phyloP scores from a whole-genome alignment of 2,888 invertebrate species.

The Xestia ashworthii region DNA sequence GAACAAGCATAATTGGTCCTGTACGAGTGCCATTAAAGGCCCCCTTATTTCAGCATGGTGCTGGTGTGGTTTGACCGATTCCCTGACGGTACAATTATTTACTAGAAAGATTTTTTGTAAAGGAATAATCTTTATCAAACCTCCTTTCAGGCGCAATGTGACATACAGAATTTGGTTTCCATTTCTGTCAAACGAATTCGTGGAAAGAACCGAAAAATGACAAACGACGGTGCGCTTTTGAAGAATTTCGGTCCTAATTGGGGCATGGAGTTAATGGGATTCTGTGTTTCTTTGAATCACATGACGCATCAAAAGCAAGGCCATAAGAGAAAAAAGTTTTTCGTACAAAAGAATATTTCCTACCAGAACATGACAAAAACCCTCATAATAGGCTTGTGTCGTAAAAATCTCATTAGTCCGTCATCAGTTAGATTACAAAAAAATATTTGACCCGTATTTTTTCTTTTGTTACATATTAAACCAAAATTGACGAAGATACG shows the following conservation, averaged over 20 bases:
- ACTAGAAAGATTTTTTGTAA: neutral
- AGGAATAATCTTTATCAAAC: neutral
- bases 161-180: neutral
- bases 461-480: too few species aligned
- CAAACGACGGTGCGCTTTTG: constrained; percentile 26
- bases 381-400: too few species aligned
- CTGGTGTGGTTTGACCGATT: too few species aligned
- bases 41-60: too few species aligned
- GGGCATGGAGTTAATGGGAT: constrained; percentile 50
- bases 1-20: too few species aligned
- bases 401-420: too few species aligned
- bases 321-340: neutral
- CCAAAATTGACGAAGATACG: too few species aligned
- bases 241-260: constrained; percentile 37
- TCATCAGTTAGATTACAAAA: too few species aligned
- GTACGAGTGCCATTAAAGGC: too few species aligned
- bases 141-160: constrained; percentile 26
- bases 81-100: neutral
- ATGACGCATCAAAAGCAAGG: neutral
- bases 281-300: constrained; percentile 30
- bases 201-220: constrained; percentile 21
- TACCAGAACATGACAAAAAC: neutral
- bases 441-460: too few species aligned
- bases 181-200: constrained; percentile 19
- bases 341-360: neutral